Percentiles rank a stretch among this genome's conserved stretches.
phyloP scores from a whole-genome alignment of 2,888 invertebrate genomes.

The Hydrotaea diabolus region DNA sequence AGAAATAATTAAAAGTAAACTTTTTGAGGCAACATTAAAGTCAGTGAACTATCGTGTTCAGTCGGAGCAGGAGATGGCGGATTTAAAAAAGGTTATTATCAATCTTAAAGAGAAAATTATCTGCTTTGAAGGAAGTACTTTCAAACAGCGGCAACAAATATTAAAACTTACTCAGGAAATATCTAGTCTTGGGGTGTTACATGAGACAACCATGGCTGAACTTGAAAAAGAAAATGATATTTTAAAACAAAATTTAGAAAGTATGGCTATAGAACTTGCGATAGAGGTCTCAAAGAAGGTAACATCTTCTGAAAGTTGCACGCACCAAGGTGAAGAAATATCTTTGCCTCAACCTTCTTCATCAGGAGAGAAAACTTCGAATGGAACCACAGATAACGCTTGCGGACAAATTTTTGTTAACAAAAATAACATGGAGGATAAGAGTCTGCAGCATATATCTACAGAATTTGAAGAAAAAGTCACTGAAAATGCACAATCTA shows the following conservation, averaged over 20 bases:
- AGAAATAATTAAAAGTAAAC: background rate
- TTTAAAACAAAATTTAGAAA: background rate
- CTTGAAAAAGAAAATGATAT: background rate
- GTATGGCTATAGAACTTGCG: background rate
- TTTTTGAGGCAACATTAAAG: background rate
- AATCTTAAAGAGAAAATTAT: background rate
- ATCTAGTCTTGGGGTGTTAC: background rate
- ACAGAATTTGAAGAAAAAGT: conserved; percentile 48
- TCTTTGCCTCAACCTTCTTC: no score
- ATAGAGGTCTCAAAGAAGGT: background rate
- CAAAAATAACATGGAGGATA: conserved; percentile 27
- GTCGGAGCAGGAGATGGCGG: background rate
- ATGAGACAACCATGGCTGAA: background rate
- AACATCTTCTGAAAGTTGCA: no score
- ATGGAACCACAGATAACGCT: background rate
- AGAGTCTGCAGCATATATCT: conserved; percentile 44
- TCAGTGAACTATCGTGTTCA: background rate
- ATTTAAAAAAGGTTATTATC: background rate
- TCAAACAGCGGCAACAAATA: background rate
- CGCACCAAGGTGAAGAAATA: no score
- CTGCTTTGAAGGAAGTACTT: background rate
- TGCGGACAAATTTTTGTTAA: background rate
- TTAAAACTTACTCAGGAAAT: background rate
- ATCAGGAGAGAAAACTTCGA: no score
- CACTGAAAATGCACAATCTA: conserved; percentile 5